Evolutionary conservation across 2,113 vertebrate genomes (phyloP).

Genomic region (Tupaia chinensis): DNA sequence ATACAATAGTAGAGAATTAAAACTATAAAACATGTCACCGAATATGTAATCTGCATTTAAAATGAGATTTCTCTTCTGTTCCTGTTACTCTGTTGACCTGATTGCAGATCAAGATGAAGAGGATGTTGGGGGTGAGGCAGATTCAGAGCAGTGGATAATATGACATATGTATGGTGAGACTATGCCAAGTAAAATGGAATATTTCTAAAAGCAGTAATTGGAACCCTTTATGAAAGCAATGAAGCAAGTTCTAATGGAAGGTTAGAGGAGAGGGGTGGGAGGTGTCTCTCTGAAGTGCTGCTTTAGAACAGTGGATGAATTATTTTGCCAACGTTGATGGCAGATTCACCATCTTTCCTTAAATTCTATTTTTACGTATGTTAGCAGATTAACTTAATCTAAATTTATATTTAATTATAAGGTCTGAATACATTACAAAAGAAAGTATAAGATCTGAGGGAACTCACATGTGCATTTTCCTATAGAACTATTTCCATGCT

Average conservation of each 20-base stretch:
- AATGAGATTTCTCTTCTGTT: not conserved
- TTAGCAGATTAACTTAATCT: not conserved
- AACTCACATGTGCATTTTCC: not conserved
- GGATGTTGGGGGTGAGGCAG: no score
- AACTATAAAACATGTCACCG: not conserved
- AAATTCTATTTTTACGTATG: not conserved
- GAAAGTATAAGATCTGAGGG: not conserved
- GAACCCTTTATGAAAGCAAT: not conserved
- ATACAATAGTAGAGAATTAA: not conserved
- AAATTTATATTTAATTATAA: not conserved
- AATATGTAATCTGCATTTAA: not conserved
- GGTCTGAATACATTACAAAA: not conserved
- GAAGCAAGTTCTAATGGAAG: not conserved
- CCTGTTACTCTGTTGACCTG: not conserved
- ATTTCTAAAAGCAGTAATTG: not conserved
- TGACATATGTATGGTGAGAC: not conserved
- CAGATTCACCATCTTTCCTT: not conserved
- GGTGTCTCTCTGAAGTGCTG: not conserved
- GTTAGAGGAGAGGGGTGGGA: not conserved
- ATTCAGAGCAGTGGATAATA: not conserved
- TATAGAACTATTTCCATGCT: not conserved
- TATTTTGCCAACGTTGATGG: not conserved
- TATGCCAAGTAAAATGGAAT: not conserved
- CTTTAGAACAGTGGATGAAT: not conserved
- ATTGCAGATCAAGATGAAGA: not conserved